phyloP scores from a whole-genome alignment of 2,113 vertebrate genomes.

The Gobius niger region DNA sequence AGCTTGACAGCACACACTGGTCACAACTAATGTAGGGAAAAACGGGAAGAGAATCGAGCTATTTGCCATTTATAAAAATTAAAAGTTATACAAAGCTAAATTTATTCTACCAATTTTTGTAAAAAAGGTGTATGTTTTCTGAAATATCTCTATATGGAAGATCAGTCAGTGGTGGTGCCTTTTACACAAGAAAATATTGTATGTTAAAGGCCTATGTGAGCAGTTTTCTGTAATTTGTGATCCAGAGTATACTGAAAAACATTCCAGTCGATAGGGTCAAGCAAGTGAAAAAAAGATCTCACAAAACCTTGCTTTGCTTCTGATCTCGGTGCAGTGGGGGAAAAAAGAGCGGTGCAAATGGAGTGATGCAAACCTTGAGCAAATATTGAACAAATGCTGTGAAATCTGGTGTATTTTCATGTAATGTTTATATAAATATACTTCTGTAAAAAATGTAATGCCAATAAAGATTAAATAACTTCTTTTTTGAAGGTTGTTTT shows the following conservation, averaged over 20 bases:
- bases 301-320: conserved; percentile 3
- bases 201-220: not conserved
- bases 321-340: not conserved
- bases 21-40: not conserved
- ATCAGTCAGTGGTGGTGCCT: conserved; percentile 9
- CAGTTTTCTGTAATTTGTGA: not conserved
- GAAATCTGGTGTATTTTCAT: conserved; percentile 45
- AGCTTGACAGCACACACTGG: not conserved
- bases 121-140: conserved; percentile 3
- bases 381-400: conserved; percentile 34
- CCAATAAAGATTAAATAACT: conserved; percentile 46
- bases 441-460: conserved; percentile 30
- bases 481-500: conserved; percentile 8
- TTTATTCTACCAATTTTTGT: conserved; percentile 8
- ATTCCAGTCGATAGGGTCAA: conserved; percentile 16
- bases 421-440: conserved; percentile 39
- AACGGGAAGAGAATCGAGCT: not conserved
- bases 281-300: conserved; percentile 3
- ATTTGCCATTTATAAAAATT: not conserved
- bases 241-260: conserved; percentile 10
- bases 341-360: conserved; percentile 5
- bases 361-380: conserved; percentile 13
- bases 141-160: conserved; percentile 1
- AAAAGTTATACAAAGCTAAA: not conserved
- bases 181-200: not conserved